Percentiles rank a stretch among this genome's conserved stretches.
Conservation (phyloP, 2,888 invertebrate species). For the Stictocephala bisonia region DNA sequence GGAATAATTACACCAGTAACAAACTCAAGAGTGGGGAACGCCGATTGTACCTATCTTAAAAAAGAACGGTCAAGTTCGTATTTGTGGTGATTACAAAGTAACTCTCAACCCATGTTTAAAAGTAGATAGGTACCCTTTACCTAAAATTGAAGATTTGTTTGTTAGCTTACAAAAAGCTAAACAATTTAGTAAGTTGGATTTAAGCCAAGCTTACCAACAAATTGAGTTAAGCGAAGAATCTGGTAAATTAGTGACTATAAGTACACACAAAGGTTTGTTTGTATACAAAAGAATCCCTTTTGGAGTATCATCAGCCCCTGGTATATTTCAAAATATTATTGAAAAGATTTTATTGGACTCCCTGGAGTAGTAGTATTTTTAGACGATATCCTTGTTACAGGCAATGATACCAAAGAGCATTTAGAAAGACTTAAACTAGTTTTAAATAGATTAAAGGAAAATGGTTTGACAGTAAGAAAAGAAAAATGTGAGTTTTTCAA, state of each 20-base stretch:
- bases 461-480: too few species aligned
- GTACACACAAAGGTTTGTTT: conserved; percentile 62
- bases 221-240: conserved; percentile 59
- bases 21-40: conserved; percentile 59
- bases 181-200: conserved; percentile 62
- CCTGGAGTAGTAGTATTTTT: too few species aligned
- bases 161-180: conserved; percentile 57
- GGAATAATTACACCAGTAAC: conserved; percentile 54
- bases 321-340: too few species aligned
- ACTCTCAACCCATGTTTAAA: conserved; percentile 57
- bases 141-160: conserved; percentile 55
- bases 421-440: too few species aligned
- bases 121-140: conserved; percentile 58
- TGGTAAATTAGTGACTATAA: conserved; percentile 60
- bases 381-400: too few species aligned
- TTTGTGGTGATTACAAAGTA: conserved; percentile 61
- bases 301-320: too few species aligned
- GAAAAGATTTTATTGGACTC: too few species aligned
- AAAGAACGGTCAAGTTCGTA: conserved; percentile 58
- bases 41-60: conserved; percentile 62
- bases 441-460: too few species aligned
- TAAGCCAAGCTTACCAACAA: conserved; percentile 63
- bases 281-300: too few species aligned
- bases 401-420: too few species aligned
- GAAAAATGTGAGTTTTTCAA: too few species aligned